Conservation (phyloP, 2,113 vertebrate species). For the Xiphorhynchus elegans region DNA sequence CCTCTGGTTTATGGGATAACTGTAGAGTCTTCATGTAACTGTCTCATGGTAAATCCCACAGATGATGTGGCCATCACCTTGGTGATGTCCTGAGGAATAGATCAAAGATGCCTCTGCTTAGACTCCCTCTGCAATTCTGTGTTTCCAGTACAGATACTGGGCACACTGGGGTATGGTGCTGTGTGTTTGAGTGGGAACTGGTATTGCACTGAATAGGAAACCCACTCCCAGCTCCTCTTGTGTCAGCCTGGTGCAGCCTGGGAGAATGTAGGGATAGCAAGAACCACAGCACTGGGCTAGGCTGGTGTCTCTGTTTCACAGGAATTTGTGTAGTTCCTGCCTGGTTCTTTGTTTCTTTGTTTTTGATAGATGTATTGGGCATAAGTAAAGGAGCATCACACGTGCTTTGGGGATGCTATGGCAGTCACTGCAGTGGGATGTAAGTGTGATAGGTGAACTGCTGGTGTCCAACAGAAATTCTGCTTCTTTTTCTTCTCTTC, state of each 20-base stretch:
- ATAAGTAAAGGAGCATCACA: neutral
- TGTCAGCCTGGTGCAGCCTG: neutral
- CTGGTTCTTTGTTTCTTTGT: neutral
- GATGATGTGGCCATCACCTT: neutral
- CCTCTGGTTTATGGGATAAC: neutral
- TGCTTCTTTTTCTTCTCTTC: neutral
- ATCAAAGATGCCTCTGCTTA: neutral
- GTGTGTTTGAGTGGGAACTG: neutral
- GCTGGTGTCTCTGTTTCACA: neutral
- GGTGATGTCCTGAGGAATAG: neutral
- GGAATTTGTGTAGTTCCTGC: neutral
- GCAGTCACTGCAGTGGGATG: conserved; percentile 7
- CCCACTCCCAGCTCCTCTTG: neutral
- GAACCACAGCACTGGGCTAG: neutral
- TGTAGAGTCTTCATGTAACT: neutral
- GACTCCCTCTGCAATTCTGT: neutral
- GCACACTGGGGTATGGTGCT: neutral
- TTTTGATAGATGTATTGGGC: conserved; percentile 29
- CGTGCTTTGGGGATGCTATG: conserved; percentile 5
- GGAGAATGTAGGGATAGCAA: accelerated
- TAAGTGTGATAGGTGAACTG: neutral
- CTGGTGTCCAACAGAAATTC: neutral
- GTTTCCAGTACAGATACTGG: neutral
- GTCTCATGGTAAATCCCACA: neutral
- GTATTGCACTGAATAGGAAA: accelerated